A percentile compares a stretch with the other conserved stretches of the same genome.
Evolutionary conservation across 1,140 invertebrate species (phyloP).

Genomic region (Halotydeus destructor): DNA sequence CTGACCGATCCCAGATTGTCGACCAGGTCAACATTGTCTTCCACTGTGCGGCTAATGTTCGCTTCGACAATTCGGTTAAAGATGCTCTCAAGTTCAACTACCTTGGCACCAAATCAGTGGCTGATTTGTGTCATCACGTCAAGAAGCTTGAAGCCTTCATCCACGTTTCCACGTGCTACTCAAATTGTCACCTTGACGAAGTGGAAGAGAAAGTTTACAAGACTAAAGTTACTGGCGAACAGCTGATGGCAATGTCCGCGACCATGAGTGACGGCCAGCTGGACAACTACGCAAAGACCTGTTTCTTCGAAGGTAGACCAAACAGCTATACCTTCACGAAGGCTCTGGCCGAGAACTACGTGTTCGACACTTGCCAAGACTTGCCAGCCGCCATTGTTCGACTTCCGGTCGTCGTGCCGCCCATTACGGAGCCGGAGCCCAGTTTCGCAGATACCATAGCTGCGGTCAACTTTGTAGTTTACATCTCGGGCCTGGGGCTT

Average conservation of each 20-base stretch:
- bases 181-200: conserved; percentile 33
- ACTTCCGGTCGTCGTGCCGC: conserved; percentile 9
- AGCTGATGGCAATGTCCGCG: too few species aligned
- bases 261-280: too few species aligned
- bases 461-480: too few species aligned
- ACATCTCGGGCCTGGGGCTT: too few species aligned
- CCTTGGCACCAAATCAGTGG: conserved; percentile 57
- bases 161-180: conserved; percentile 21
- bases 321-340: conserved; percentile 76
- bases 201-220: conserved; percentile 49
- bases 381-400: conserved; percentile 14
- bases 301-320: conserved; percentile 43
- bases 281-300: too few species aligned
- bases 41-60: conserved; percentile 88
- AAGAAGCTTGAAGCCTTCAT: conserved; percentile 15
- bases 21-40: conserved; percentile 72
- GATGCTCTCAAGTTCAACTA: conserved; percentile 42
- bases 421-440: conserved; percentile 1
- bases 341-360: conserved; percentile 52
- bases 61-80: conserved; percentile 51
- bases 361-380: conserved; percentile 34
- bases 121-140: conserved; percentile 23
- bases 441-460: too few species aligned
- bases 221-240: too few species aligned
- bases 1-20: conserved; percentile 44